Base-by-base conservation (phyloP, 92 coral and sea anemone genomes). In the Virgularia gustaviana region DNA sequence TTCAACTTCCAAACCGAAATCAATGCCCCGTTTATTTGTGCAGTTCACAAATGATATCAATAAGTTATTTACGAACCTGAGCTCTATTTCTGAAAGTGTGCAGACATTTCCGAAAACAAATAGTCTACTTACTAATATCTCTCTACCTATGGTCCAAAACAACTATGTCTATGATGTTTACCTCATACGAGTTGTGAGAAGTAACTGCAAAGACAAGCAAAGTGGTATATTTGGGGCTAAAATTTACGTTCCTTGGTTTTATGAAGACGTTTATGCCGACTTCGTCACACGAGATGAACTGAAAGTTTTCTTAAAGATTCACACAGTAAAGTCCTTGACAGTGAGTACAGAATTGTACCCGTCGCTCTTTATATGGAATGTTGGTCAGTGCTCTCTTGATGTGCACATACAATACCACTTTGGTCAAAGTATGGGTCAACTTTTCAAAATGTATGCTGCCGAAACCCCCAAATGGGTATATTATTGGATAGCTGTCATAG, bases 121-220 rank as follows among this genome's bases (percentile, higher is more conserved):
- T 10, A 19, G 31, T 29, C 16, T 67, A 45, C 87, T 92, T 72
- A 54, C 83, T 51, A 92, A 89, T 68, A 70, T 84, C 37, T 78
- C 94, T 44, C 73, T 92, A 23, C 84, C 90, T 51, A 84, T 91
- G 56, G 64, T 80, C 39, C 38, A 79, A 36, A 89, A 92, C 70
- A 74, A 76, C 57, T 92, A n/a, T n/a, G n/a, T n/a, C n/a, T n/a
- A 90, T 96, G 90, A 87, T 63, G 98, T 89, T n/a, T 92, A 74
- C 58, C 59, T 78, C 39, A 67, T 92, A 55, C 28, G 78, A 23
- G 74, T 92, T 31, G 61, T 37, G 65, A 71, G 79, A 18, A 78
- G 59, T 38, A 85, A 81, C 34, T 92, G 98, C 83, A 67, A 80
- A 12, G 57, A 54, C 33, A 92, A 85, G 28, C 39, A 24, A 25